Percentiles rank a stretch among this genome's conserved stretches.
Conservation (phyloP, 2,113 vertebrate genomes). For the Pleuronectes platessa region DNA sequence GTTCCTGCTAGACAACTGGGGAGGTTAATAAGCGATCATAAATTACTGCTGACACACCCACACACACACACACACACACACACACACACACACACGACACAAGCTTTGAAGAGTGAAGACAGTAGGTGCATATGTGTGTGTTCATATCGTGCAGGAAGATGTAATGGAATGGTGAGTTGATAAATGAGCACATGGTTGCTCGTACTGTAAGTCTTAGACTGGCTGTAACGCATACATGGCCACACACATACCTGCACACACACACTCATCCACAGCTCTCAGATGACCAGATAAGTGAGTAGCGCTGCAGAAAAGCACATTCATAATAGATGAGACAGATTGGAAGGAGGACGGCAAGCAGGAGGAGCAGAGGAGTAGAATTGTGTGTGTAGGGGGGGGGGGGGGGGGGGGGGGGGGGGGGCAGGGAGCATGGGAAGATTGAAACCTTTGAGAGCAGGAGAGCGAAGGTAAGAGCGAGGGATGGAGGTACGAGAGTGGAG, state of each 20-base stretch:
- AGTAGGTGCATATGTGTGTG: background rate
- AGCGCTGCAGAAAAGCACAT: conserved; percentile 60
- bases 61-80: conserved; percentile 29
- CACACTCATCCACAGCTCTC: conserved; percentile 34
- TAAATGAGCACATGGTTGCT: conserved; percentile 8
- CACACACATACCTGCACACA: background rate
- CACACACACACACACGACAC: conserved; percentile 14
- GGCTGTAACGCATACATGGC: background rate
- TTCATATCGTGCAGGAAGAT: background rate
- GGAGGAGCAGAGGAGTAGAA: conserved; percentile 3
- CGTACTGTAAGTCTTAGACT: background rate
- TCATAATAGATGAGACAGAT: conserved; percentile 66
- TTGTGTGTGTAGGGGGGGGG: background rate
- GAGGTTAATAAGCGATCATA: conserved; percentile 62
- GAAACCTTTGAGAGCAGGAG: conserved; percentile 18
- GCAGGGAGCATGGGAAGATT: background rate
- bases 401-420: background rate
- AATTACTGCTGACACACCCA: conserved; percentile 36
- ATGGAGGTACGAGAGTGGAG: conserved; percentile 2
- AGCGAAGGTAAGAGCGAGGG: background rate
- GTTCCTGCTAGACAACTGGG: conserved; percentile 16
- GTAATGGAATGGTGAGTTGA: conserved; percentile 9
- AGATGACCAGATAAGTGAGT: conserved; percentile 62
- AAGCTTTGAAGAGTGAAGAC: conserved; percentile 6
- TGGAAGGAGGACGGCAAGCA: conserved; percentile 13